These are phyloP conservation scores for Cotesia chilonis DNA, from an alignment of 1,140 invertebrate species.

Conservation along the genomic window DNA sequence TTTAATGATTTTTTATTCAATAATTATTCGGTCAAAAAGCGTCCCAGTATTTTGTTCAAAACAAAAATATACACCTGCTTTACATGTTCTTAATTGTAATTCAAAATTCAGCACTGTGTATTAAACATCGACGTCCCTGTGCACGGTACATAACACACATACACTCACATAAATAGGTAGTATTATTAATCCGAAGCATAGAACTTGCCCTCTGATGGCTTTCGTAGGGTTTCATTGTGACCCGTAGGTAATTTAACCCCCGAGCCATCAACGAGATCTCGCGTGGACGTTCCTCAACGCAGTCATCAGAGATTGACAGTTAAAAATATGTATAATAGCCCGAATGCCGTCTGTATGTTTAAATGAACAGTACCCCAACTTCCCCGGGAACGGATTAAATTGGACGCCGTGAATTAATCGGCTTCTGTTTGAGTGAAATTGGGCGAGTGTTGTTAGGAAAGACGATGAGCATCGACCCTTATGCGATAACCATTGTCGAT, in stretches of 20 bases:
- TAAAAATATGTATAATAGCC: constrained; percentile 67
- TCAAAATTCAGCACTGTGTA: no score
- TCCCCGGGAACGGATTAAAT: constrained; percentile 60
- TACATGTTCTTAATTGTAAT: no score
- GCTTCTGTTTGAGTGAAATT: constrained; percentile 68
- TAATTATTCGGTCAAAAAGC: no score
- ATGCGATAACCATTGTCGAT: constrained; percentile 6
- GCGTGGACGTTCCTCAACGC: background rate
- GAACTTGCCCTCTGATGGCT: background rate
- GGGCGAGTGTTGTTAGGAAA: constrained; percentile 65
- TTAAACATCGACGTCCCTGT: no score
- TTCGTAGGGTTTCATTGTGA: constrained; percentile 29
- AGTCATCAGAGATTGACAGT: constrained; percentile 61
- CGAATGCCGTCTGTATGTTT: constrained; percentile 44
- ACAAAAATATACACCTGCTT: no score
- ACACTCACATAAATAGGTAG: no score
- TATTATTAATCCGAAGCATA: no score
- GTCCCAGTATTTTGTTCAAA: no score
- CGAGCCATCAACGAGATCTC: background rate
- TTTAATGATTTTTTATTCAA: no score
- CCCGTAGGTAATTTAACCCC: constrained; percentile 19
- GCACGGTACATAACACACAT: no score
- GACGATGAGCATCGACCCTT: constrained; percentile 44
- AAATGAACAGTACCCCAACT: constrained; percentile 35
- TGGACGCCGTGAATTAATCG: constrained; percentile 66